phyloP scores from a whole-genome alignment of 2,797 vertebrate genomes.

The Sebastolobus alascanus region DNA sequence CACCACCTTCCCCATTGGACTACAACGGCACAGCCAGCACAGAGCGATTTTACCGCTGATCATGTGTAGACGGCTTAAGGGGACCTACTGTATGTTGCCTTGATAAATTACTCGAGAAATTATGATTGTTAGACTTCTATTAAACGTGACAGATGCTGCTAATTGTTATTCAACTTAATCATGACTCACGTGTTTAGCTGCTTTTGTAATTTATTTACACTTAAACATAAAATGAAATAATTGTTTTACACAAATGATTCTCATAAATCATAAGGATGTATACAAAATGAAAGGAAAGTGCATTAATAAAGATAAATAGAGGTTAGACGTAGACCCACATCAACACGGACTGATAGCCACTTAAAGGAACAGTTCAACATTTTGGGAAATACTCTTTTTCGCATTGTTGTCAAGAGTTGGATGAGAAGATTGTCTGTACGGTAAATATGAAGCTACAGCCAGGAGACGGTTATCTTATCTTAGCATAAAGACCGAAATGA shows the following conservation, averaged over 20 bases:
- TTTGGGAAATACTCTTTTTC: neutral
- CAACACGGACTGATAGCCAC: neutral
- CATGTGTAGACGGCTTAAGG: too few relatives aligned
- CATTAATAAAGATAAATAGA: neutral
- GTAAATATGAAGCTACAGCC: neutral
- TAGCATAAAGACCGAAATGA: too few relatives aligned
- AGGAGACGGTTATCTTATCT: neutral
- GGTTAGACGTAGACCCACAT: neutral
- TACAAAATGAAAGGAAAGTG: neutral
- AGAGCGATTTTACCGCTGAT: too few relatives aligned
- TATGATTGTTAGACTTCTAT: neutral
- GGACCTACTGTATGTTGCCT: neutral
- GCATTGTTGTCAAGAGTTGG: neutral
- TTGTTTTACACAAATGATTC: neutral
- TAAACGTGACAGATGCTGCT: neutral
- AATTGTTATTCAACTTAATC: neutral
- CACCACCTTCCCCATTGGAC: too few relatives aligned
- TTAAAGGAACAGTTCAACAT: neutral
- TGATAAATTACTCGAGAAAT: neutral
- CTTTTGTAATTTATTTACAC: neutral
- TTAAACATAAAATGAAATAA: neutral
- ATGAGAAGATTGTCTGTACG: too few relatives aligned
- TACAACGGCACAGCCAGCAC: too few relatives aligned
- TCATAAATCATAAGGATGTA: neutral
- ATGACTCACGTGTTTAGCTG: neutral